These are phyloP conservation scores for Lepilemur septentrionalis DNA, from an alignment of 2,797 vertebrate genomes.

Conservation along the genomic window DNA sequence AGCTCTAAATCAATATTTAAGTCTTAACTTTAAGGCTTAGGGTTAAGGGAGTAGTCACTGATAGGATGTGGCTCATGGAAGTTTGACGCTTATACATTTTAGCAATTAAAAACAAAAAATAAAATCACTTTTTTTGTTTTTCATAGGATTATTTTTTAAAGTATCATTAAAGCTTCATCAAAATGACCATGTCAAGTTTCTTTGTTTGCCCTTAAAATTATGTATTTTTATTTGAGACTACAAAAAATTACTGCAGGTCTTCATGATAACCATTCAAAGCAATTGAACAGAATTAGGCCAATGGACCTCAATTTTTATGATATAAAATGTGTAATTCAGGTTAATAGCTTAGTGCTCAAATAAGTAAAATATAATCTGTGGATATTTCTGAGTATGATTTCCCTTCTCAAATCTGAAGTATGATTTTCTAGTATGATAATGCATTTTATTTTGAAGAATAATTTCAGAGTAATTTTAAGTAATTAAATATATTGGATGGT, in stretches of 20 bases:
- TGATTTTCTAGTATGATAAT: conserved; percentile 72
- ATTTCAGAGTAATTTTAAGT: conserved; percentile 79
- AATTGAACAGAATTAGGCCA: background rate
- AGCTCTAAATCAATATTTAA: background rate
- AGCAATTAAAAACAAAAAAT: background rate
- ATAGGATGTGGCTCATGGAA: background rate
- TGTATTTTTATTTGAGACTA: background rate
- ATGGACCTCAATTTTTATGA: conserved; percentile 33
- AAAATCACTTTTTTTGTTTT: background rate
- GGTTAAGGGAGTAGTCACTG: background rate
- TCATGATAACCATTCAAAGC: background rate
- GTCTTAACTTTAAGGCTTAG: background rate
- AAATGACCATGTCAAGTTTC: background rate
- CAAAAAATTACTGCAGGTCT: background rate
- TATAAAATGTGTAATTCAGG: conserved; percentile 55
- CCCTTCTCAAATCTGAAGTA: conserved; percentile 68
- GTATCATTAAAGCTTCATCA: background rate
- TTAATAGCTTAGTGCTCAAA: conserved; percentile 62
- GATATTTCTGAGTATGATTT: conserved; percentile 65
- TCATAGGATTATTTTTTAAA: background rate
- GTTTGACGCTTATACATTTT: background rate
- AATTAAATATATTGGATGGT: conserved; percentile 79
- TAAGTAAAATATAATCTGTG: conserved; percentile 66
- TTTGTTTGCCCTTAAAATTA: background rate
- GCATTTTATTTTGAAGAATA: conserved; percentile 77